Evolutionary conservation across 1,140 invertebrate species (phyloP), one percentile per base, ranked within the genome.

Genomic region (Lethocerus indicus): DNA sequence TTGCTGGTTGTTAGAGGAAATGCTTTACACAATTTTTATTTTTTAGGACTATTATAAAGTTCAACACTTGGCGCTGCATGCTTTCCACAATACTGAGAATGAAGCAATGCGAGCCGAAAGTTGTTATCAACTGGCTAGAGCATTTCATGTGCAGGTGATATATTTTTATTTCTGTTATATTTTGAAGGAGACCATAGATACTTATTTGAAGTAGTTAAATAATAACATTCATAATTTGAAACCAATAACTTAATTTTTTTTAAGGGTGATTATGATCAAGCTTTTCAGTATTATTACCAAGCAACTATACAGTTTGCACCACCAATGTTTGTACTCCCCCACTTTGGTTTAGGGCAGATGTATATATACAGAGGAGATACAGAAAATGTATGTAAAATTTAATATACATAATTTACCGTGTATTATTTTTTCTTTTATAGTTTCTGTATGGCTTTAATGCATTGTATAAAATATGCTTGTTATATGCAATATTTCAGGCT

Each of bases 271-370:
- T 97, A 90, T 63, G 90, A 95, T 61, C 91, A 98, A 67, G 93
- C 92, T 27, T 98, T 98, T 64, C 92, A 98, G 67, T 98, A 98
- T 70, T n/a, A n/a, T n/a, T 99, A 99, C 63, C 98, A 98, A 65
- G 94, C 98, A 68, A 88, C 95, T 0, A 98, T 93, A 1, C 94
- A 98, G 67, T 98, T 96, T 70, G 89, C 92, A 0, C 84, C 91
- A 0, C 70, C 86, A 12, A 83, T 79, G 60, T 99, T 98, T 74
- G 89, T 98, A 7, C 66, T 99, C 32, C 94, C 95, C 0, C 89
- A 95, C 68, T 99, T 93, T 72, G 95, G 96, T 0, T 71, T 98
- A 0, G 96, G 94, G 5, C 95, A 99, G 68, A 98, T 98, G 92
- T 98, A 98, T 61, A 93, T 99, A 58, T 89, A 95, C 65, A 75